Conservation (phyloP, 2,888 invertebrate genomes). For the Drosophila paramelanica region DNA sequence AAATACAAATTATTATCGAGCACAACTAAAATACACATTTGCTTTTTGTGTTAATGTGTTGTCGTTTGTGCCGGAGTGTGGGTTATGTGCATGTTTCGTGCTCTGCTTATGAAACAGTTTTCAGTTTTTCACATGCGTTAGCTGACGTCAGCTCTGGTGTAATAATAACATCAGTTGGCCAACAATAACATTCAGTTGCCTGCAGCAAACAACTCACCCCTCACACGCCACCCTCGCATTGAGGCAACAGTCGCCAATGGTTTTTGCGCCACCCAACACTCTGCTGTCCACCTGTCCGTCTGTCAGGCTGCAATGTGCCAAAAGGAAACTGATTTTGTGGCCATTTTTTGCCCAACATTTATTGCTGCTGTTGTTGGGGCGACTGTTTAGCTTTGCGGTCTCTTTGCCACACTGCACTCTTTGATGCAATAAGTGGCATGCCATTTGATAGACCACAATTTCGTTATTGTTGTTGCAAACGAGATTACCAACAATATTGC, state of each 20-base stretch:
- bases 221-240: no score
- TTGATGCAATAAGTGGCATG: constrained; percentile 68
- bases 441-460: constrained; percentile 68
- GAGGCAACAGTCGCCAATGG: no score
- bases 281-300: not conserved
- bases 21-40: constrained; percentile 21
- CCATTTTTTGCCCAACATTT: constrained; percentile 38
- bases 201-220: not conserved
- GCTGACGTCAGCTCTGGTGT: constrained; percentile 19
- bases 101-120: constrained; percentile 21
- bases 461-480: constrained; percentile 47
- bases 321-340: constrained; percentile 51
- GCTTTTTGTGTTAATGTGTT: constrained; percentile 10
- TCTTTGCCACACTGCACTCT: constrained; percentile 25
- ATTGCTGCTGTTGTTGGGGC: constrained; percentile 23
- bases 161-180: constrained; percentile 26
- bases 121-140: constrained; percentile 25
- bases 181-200: constrained; percentile 3
- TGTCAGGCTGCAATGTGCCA: constrained; percentile 15
- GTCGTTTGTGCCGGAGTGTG: not conserved
- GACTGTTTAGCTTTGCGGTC: constrained; percentile 31
- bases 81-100: not conserved
- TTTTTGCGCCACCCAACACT: not conserved
- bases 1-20: constrained; percentile 34
- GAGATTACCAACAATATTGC: constrained; percentile 29